A percentile compares a stretch with the other conserved stretches of the same genome.
phyloP scores from a whole-genome alignment of 2,113 vertebrate genomes.

The Dolichallabes microphthalmus region DNA sequence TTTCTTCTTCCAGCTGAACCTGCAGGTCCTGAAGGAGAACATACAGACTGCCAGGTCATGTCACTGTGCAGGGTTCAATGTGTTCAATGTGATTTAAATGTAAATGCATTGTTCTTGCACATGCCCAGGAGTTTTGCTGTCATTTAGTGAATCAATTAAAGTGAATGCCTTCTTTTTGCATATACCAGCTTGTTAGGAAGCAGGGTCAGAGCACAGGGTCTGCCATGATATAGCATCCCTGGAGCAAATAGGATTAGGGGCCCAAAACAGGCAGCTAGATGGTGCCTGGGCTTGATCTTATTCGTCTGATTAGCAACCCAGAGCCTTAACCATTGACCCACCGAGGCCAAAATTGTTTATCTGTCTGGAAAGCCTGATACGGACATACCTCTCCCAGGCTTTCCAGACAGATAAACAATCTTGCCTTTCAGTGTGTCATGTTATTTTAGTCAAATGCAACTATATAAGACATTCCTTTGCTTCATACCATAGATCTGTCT shows the following conservation, averaged over 20 bases:
- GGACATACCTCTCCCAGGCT: no score
- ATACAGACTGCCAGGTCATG: background rate
- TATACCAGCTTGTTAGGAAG: no score
- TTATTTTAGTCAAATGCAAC: background rate
- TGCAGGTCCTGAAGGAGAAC: constrained; percentile 69
- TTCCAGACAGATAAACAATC: no score
- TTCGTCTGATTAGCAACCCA: no score
- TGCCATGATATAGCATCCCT: no score
- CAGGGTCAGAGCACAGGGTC: no score
- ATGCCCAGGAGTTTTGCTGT: background rate
- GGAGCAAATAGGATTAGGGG: no score
- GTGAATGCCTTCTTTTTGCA: no score
- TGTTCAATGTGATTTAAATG: background rate
- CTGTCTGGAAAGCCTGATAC: background rate
- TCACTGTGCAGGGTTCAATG: background rate
- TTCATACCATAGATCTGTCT: background rate
- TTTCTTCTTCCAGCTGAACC: constrained; percentile 75
- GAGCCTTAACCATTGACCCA: background rate
- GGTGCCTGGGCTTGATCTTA: no score
- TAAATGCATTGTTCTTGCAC: background rate
- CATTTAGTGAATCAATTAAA: background rate
- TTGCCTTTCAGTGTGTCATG: background rate
- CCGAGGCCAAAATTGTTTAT: background rate
- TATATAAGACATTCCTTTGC: background rate
- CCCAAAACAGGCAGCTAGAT: no score